Percentiles rank a stretch among this genome's conserved stretches.
Conservation (phyloP, 2,888 invertebrate genomes). For the Herminia tarsipennalis region DNA sequence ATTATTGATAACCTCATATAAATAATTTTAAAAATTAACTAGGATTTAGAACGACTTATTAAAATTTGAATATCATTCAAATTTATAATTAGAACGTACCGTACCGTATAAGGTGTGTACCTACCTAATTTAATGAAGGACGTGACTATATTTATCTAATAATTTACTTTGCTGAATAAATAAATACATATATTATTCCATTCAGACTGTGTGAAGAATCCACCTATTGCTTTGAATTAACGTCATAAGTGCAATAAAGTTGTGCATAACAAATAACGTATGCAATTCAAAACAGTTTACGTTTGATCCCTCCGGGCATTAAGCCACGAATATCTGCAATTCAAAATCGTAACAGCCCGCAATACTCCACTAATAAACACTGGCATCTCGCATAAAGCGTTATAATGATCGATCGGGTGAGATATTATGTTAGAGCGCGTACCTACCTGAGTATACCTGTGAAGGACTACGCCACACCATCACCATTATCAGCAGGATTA, state of each 20-base stretch:
- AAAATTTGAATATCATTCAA: too few relatives aligned
- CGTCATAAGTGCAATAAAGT: constrained; percentile 1
- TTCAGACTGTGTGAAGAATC: background rate
- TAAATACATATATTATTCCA: background rate
- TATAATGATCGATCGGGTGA: background rate
- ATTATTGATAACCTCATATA: constrained; percentile 8
- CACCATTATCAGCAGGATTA: too few relatives aligned
- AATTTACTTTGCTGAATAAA: background rate
- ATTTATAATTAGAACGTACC: too few relatives aligned
- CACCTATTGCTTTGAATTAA: background rate
- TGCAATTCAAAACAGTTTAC: constrained; percentile 10
- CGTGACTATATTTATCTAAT: constrained; percentile 6
- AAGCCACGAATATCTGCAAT: constrained; percentile 2
- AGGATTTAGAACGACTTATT: too few relatives aligned
- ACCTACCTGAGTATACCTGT: too few relatives aligned
- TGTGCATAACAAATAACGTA: constrained; percentile 5
- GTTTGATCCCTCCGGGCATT: background rate
- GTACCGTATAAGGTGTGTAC: too few relatives aligned
- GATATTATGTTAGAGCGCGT: background rate
- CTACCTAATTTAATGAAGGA: background rate
- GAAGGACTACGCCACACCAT: too few relatives aligned
- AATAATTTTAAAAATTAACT: too few relatives aligned
- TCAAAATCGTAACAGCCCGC: background rate
- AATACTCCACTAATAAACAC: background rate
- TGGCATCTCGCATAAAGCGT: background rate